phyloP scores from a whole-genome alignment of 92 coral and sea anemone species.

The Umimayanthus chanpuru region DNA sequence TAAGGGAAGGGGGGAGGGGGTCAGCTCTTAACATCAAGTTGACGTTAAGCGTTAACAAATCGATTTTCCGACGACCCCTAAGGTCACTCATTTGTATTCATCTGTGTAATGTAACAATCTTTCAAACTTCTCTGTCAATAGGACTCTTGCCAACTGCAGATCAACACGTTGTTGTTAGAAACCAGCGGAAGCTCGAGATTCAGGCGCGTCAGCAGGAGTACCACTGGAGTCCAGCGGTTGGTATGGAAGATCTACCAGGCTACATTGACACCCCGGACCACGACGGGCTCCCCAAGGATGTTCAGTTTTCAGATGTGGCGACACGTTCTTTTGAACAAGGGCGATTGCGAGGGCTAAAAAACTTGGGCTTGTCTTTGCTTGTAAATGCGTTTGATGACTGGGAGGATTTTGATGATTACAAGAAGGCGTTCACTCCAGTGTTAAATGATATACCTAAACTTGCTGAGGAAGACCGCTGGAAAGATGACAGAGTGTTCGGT shows the following conservation, averaged over 20 bases:
- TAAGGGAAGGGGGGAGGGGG: too few relatives aligned
- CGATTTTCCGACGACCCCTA: too few relatives aligned
- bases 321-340: conserved; percentile 56
- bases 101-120: not conserved
- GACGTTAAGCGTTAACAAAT: too few relatives aligned
- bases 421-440: conserved; percentile 43
- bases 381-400: conserved; percentile 64
- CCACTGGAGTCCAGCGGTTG: conserved; percentile 65
- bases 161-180: conserved; percentile 62
- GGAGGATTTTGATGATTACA: conserved; percentile 58
- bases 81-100: too few relatives aligned
- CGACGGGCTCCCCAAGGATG: conserved; percentile 64
- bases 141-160: conserved; percentile 56
- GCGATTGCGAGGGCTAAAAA: conserved; percentile 53
- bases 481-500: conserved; percentile 73
- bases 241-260: conserved; percentile 71
- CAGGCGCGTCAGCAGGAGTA: conserved; percentile 62
- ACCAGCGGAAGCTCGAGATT: conserved; percentile 67
- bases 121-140: not conserved
- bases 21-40: too few relatives aligned
- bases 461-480: conserved; percentile 63
- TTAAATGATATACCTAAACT: conserved; percentile 47
- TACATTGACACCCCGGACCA: conserved; percentile 53
- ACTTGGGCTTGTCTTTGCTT: conserved; percentile 59
- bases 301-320: conserved; percentile 69